Evolutionary conservation across 37 sponge, comb jelly and placozoan species (phyloP).

Genomic region (Spongilla lacustris): DNA sequence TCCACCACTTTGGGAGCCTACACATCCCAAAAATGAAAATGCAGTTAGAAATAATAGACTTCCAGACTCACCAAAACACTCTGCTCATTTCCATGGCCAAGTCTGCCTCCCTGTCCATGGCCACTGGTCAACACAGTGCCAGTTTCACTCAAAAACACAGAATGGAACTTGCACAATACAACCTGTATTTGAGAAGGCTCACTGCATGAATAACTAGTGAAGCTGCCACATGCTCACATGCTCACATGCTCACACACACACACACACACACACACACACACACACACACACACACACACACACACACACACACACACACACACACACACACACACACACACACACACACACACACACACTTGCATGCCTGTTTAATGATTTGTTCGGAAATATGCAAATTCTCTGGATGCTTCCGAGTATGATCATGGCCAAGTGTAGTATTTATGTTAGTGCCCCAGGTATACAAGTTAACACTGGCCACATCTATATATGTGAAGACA

Average conservation of each 20-base stretch:
- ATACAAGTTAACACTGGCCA: slow-evolving; percentile 10
- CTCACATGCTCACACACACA: not conserved
- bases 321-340: not conserved
- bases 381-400: slow-evolving; percentile 17
- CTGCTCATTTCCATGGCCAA: slow-evolving; percentile 90
- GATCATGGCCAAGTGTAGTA: slow-evolving; percentile 79
- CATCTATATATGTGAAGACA: not conserved
- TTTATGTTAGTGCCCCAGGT: slow-evolving; percentile 87
- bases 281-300: too few species aligned
- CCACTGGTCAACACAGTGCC: slow-evolving; percentile 94
- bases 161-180: slow-evolving; percentile 91
- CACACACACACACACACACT: not conserved
- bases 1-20: slow-evolving; percentile 42
- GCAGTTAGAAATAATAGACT: not conserved
- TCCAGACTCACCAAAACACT: slow-evolving; percentile 67
- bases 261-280: too few species aligned
- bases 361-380: slow-evolving; percentile 34
- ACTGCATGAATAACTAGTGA: not conserved
- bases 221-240: not conserved
- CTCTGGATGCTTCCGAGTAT: slow-evolving; percentile 42
- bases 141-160: slow-evolving; percentile 70
- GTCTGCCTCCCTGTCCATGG: slow-evolving; percentile 89
- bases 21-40: not conserved
- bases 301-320: too few species aligned
- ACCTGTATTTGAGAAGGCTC: too few species aligned